Base-by-base conservation (phyloP, 2,888 invertebrate genomes). In the Iselma pallidipennis region DNA sequence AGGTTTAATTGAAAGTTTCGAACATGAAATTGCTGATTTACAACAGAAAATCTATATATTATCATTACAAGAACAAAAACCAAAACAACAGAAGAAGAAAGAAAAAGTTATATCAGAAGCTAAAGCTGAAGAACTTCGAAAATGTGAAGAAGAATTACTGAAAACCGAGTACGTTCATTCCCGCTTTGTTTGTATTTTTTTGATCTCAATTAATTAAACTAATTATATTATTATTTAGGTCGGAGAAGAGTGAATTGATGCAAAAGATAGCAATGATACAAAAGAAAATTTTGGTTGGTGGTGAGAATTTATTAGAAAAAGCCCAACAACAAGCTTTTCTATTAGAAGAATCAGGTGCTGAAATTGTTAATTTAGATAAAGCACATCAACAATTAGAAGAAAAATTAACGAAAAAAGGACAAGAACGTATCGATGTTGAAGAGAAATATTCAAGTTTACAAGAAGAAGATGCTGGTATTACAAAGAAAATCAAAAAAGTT, bases 241-340 rank as follows among this genome's bases (percentile, higher is more conserved):
- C 83, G 55, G 95, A 95, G 76, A 95, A 96, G 78, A 90, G 91
- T 66, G 89, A 90, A 54, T 79, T 98, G 4, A 87, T 91, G 61
- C 90, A 92, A 62, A 96, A 97, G 78, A 87, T 99, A 59, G 88
- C 90, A 66, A 91, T 92, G 6, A 86, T 99, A 53, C 96, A 98
- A 80, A 95, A 94, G 69, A 98, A 97, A 81, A 96, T 99, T 57
- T 87, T 99, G 21, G 95, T 98, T 0, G 99, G 99, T 0, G 99
- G 99, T 0, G 98, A 98, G 83, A 99, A 99, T 83, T 86, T 99
- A 6, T 85, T 99, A 66, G 98, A 98, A 80, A 98, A 98, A 80
- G 97, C 97, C 0, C 95, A 98, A 78, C 90, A 94, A 0, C 98
- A 99, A 80, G 92, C 96, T 58, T 86, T 89, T 61, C 84, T 98